A percentile compares a stretch with the other conserved stretches of the same genome.
Evolutionary conservation across 2,113 vertebrate genomes (phyloP).

Genomic region (Alethe diademata): DNA sequence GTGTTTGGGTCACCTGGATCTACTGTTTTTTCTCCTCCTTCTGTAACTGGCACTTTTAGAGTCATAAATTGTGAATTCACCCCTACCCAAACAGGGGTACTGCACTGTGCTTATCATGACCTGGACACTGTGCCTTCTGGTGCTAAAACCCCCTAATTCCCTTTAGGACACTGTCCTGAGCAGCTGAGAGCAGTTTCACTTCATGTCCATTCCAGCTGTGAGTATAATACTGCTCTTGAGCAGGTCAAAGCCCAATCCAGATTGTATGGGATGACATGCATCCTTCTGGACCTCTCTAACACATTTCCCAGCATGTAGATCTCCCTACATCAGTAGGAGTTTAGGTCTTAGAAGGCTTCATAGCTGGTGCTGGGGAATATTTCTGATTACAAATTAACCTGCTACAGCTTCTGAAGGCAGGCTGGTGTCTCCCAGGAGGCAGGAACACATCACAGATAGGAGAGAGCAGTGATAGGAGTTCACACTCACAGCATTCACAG

Average conservation of each 20-base stretch:
- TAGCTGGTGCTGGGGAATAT: neutral
- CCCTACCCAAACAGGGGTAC: neutral
- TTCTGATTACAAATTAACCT: neutral
- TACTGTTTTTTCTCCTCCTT: neutral
- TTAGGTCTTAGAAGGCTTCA: neutral
- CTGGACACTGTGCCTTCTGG: neutral
- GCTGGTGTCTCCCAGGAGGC: neutral
- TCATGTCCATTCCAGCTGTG: fast-evolving
- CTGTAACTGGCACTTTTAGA: neutral
- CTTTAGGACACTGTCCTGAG: neutral
- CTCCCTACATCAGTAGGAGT: neutral
- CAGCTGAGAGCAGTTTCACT: neutral
- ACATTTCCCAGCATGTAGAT: neutral
- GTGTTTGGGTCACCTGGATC: fast-evolving
- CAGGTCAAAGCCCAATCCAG: neutral
- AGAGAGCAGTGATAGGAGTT: neutral
- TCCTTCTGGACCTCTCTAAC: neutral
- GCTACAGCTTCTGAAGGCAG: neutral
- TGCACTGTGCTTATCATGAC: neutral
- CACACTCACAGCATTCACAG: neutral
- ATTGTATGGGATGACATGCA: fast-evolving
- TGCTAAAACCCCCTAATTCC: neutral
- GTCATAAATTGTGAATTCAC: neutral
- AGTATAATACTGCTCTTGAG: neutral
- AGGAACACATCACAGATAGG: neutral